Base-by-base conservation (phyloP, 2,888 invertebrate genomes). In the Alitta virens region DNA sequence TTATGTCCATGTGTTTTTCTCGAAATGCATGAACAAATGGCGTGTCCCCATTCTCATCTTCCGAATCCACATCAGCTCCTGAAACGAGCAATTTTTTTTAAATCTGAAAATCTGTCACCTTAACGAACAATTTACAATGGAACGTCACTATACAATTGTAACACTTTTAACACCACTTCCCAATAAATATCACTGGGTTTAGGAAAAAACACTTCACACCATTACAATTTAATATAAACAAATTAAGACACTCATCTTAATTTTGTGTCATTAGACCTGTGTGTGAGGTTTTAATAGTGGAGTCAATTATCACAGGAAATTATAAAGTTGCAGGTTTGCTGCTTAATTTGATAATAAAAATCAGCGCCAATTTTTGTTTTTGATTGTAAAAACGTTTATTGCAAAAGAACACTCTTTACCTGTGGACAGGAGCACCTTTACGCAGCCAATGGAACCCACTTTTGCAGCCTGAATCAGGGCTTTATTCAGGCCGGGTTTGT, bases 1-100 rank as follows among this genome's bases (percentile, higher is more conserved):
- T 46, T 7, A n/a, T 24, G 18, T 58, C 62, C 25, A 53, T 27
- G 42, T 68, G 67, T 9, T 64, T 56, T 16, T 63, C 63, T 18
- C 69, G 56, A 63, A 71, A 71, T 12, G 71, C 71, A 43, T 71
- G 71, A n/a, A 71, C 71, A 54, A 71, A 71, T 2, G 71, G 56
- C 1, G 71, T 71, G 62, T 71, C 71, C 25, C 71, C 71, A 38
- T 68, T 68, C 55, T 71, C 71, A 61, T 71, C 71, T 50, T 71
- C 71, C 7, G 69, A 60, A 50, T 71, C 71, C 9, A 67, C 55
- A 18, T 71, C 71, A 16, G 71, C 69, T 1, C 70, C 70, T 16
- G 70, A 60, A 16, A 66, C 66, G 18, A 70, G 54, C 49, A 70
- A 50, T n/a, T n/a, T n/a, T n/a, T n/a, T n/a, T n/a, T n/a, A n/a